Conservation (phyloP, 2,113 vertebrate genomes). For the Neogale vison region DNA sequence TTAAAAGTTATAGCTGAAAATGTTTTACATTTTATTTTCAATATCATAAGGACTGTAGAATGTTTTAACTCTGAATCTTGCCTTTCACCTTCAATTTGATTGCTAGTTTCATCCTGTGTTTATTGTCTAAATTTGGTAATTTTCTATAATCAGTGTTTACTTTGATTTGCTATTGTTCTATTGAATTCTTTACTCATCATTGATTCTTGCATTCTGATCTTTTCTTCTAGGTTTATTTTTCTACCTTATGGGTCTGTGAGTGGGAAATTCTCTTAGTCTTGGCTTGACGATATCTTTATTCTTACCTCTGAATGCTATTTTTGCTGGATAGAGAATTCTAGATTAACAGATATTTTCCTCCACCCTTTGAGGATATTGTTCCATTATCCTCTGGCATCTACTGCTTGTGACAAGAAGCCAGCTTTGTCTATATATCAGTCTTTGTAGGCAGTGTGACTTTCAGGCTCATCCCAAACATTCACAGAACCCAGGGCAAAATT, state of each 20-base stretch:
- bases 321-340: background rate
- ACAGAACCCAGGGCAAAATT: background rate
- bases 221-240: background rate
- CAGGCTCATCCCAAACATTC: background rate
- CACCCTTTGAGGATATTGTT: background rate
- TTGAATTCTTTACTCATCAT: background rate
- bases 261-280: background rate
- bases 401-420: background rate
- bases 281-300: background rate
- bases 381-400: background rate
- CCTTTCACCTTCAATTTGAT: background rate
- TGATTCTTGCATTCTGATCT: background rate
- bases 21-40: background rate
- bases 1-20: background rate
- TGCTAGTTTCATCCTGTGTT: background rate
- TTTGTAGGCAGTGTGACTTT: background rate
- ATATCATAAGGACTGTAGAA: background rate
- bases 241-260: background rate
- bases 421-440: background rate
- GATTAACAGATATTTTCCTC: background rate
- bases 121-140: background rate
- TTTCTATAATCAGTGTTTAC: background rate
- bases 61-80: slow-evolving; percentile 1
- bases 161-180: background rate
- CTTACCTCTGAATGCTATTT: background rate